Evolutionary conservation across 2,888 invertebrate genomes (phyloP), one percentile per base, ranked within the genome.

Genomic region (Branchipolynoe longqiensis): DNA sequence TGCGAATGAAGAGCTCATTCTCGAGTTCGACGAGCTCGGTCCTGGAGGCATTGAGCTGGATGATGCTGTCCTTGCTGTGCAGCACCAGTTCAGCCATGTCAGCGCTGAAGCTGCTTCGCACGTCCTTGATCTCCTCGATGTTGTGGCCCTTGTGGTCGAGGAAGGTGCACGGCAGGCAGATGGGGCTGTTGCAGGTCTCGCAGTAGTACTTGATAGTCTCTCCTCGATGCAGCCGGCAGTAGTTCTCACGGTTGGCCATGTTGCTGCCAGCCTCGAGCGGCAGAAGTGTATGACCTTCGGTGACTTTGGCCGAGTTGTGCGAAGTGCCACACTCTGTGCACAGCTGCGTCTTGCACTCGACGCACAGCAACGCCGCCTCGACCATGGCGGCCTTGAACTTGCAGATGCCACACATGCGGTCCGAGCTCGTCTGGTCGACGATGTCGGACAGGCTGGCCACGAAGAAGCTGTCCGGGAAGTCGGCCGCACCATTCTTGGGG

Each of bases 121-220:
- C 87, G 81, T 58, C 83, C 59, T 85, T 85, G 62, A 88, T 87
- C 78, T 88, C 88, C 56, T 85, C 87, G 12, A 88, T 84, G 40
- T 87, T 41, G 56, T 88, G 88, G 14, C 85, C 88, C 31, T 85
- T 83, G 78, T 88, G 88, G 31, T 88, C 87, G n/a, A 88, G 83
- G 64, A 88, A 88, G 14, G 88, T 88, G 59, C 88, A 88, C 2
- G 88, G 88, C 40, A 88, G 85, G 62, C 88, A 88, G 82, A 88
- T 87, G 82, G 86, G 83, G 36, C 74, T 84, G 87, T 88, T 88
- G 73, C 89, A 89, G 25, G 87, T 87, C 82, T 86, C 88, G 54
- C 89, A 89, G 86, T 89, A 89, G 82, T 87, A 89, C 78, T 87
- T 88, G 31, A 88, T 85, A n/a, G 82, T 86, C 82, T 89, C 89